Evolutionary conservation across 1,140 invertebrate genomes (phyloP), one percentile per base, ranked within the genome.

Genomic region (Drosophila leontia): DNA sequence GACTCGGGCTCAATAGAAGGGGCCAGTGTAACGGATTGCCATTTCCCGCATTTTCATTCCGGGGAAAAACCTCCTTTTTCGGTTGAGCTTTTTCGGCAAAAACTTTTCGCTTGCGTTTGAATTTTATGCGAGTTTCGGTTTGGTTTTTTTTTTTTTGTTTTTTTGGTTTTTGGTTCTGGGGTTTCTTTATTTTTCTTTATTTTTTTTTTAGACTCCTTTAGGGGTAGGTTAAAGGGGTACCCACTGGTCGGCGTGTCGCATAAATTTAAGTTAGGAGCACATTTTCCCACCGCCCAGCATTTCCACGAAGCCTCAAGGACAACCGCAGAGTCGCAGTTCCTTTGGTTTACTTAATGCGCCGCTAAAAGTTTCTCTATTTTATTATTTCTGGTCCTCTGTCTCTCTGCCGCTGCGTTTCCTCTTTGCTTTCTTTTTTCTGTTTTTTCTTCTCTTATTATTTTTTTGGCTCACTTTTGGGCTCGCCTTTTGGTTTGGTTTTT

Each of bases 281-380:
- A 86, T 86, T 87, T 87, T 87, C 79, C 56, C 44, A 7, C n/a
- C 35, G 9, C 12, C 34, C 11, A 47, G 29, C 34, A 35, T 58
- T 37, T 23, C 37, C 42, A 35, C 34, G 48, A 34, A 41, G 69
- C 67, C 57, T 88, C 85, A 88, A 88, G 85, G 85, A 88, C 85
- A 90, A 78, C 85, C 85, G 60, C 85, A 88, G 78, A 88, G 84
- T 85, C 85, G 80, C 78, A 88, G 81, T 81, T 81, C 71, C 83
- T 90, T 41, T 64, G 85, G 85, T 90, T 88, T 90, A 85, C 81
- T 90, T 90, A 90, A 88, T 88, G 85, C 78, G 75, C 85, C 81
- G 74, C 85, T 88, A 90, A 88, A 88, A 88, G 85, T 88, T 88
- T 88, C 83, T 69, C 85, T 88, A 88, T 88, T 90, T 90, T 88